These are phyloP conservation scores for Carcina quercana DNA, from an alignment of 2,888 invertebrate genomes.

Conservation along the genomic window DNA sequence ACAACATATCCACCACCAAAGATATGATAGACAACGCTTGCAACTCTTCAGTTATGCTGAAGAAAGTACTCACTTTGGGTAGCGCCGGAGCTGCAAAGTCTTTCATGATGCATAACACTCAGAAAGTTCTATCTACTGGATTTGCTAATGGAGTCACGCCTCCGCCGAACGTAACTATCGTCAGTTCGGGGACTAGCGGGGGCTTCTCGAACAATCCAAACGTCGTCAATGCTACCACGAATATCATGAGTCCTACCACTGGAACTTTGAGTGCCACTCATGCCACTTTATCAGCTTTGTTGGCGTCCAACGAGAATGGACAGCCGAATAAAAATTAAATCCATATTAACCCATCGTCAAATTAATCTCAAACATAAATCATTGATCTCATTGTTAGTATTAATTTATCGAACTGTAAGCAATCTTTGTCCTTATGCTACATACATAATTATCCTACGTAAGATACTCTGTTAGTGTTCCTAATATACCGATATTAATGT, in stretches of 20 bases:
- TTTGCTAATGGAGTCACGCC: constrained; percentile 60
- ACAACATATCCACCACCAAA: constrained; percentile 62
- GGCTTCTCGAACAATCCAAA: constrained; percentile 38
- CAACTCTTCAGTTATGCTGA: constrained; percentile 68
- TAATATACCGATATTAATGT: too few species aligned
- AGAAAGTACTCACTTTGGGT: constrained; percentile 65
- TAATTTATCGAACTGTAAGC: too few species aligned
- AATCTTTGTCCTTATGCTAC: too few species aligned
- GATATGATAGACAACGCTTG: constrained; percentile 70
- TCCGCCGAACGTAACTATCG: constrained; percentile 66
- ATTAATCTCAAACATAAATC: constrained; percentile 3
- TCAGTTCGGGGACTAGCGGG: constrained; percentile 53
- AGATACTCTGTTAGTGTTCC: too few species aligned
- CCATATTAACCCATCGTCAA: neutral
- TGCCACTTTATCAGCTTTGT: constrained; percentile 60
- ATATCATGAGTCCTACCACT: constrained; percentile 46
- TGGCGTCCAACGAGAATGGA: constrained; percentile 43
- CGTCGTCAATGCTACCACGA: constrained; percentile 33
- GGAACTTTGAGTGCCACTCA: constrained; percentile 66
- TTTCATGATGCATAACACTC: constrained; percentile 69
- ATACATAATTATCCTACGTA: too few species aligned
- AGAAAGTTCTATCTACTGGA: constrained; percentile 62
- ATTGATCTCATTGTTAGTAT: neutral
- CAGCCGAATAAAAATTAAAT: constrained; percentile 22
- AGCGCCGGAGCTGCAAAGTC: constrained; percentile 62